Conservation (phyloP, 2,888 invertebrate species). For the Tubulanus polymorphus region DNA sequence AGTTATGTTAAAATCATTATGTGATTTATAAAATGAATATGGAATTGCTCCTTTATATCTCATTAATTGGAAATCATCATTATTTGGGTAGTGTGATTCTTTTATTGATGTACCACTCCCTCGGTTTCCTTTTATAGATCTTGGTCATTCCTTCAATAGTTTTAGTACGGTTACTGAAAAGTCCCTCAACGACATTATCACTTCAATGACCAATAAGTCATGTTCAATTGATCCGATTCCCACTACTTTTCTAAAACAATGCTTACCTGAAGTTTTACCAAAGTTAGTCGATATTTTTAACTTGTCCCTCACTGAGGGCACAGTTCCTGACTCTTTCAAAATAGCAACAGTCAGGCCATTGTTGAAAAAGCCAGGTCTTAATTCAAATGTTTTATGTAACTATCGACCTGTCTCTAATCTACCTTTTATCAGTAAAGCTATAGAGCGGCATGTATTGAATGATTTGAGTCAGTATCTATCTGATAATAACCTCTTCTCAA, state of each 20-base stretch:
- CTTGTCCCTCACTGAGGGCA: background rate
- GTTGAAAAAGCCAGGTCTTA: slow-evolving; percentile 10
- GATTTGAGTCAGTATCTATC: slow-evolving; percentile 4
- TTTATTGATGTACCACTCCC: no score
- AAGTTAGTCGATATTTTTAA: background rate
- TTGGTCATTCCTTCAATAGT: no score
- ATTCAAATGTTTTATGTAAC: slow-evolving; percentile 8
- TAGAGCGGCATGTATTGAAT: slow-evolving; percentile 8
- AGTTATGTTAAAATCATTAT: no score
- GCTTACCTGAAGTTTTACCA: background rate
- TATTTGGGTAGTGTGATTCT: no score
- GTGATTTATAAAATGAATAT: no score
- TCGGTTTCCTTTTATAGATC: no score
- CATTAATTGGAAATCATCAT: no score
- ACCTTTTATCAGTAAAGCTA: slow-evolving; percentile 12
- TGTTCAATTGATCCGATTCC: background rate
- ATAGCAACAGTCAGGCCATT: slow-evolving; percentile 9
- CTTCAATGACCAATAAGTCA: background rate
- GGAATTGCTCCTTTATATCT: no score
- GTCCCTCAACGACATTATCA: no score
- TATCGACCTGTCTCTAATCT: slow-evolving; percentile 16
- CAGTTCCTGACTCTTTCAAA: slow-evolving; percentile 5
- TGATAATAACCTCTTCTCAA: slow-evolving; percentile 6
- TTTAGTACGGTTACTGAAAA: no score
- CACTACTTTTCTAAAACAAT: background rate